Percentiles rank a stretch among this genome's conserved stretches.
These are phyloP conservation scores for Neotoxoptera formosana DNA, from an alignment of 1,140 invertebrate genomes.

Conservation along the genomic window DNA sequence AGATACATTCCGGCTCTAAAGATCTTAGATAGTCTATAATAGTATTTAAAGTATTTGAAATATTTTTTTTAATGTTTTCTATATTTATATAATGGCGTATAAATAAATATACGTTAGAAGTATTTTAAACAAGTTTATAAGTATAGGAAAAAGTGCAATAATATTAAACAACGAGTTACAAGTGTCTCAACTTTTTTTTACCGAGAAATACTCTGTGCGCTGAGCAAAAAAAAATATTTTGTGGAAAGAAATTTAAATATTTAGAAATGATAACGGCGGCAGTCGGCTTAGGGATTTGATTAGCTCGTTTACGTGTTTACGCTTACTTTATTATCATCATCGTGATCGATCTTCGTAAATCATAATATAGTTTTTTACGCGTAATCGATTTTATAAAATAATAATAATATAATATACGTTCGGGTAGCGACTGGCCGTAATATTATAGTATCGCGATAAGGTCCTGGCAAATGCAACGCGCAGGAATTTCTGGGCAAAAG, in stretches of 20 bases:
- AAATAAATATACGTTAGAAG: not conserved
- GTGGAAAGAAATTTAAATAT: not conserved
- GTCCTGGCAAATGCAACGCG: not conserved
- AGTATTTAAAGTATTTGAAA: not conserved
- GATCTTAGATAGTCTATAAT: not conserved
- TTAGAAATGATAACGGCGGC: not conserved
- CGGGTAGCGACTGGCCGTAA: too few species aligned
- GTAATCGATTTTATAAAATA: not conserved
- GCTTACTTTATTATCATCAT: not conserved
- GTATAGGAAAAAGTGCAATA: not conserved
- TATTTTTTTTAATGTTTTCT: not conserved
- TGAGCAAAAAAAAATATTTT: not conserved
- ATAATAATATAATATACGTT: not conserved
- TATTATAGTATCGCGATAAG: too few species aligned
- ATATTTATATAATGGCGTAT: not conserved
- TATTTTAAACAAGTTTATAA: not conserved
- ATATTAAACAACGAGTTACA: too few species aligned
- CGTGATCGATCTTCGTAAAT: not conserved
- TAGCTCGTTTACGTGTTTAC: not conserved
- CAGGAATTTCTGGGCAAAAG: not conserved
- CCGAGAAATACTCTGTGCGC: not conserved
- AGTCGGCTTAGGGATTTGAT: not conserved
- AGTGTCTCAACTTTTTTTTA: not conserved
- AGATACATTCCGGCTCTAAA: not conserved
- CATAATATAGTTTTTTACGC: not conserved